Evolutionary conservation across 2,888 invertebrate species (phyloP).

Genomic region (Osedax frankpressi): DNA sequence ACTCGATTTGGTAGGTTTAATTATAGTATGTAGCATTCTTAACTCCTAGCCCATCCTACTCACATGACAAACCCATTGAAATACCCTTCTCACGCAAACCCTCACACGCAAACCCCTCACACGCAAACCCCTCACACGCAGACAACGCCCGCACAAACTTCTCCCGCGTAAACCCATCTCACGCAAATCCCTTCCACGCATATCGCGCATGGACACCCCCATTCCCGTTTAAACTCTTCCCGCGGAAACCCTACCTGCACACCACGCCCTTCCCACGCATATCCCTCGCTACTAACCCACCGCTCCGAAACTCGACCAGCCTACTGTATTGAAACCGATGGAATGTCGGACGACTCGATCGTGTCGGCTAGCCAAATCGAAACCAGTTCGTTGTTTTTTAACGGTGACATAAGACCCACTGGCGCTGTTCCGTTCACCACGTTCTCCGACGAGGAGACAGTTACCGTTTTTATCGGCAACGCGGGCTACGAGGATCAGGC

Average conservation of each 20-base stretch:
- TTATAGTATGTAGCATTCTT: no score
- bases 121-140: no score
- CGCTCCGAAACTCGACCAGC: not conserved
- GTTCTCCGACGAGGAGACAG: not conserved
- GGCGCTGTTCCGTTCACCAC: not conserved
- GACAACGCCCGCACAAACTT: no score
- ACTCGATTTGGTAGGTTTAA: no score
- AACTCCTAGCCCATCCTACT: no score
- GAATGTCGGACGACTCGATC: not conserved
- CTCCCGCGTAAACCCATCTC: no score
- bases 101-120: no score
- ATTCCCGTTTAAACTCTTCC: no score
- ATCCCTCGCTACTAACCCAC: not conserved
- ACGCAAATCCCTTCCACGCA: no score
- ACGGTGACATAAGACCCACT: not conserved
- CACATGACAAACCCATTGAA: no score
- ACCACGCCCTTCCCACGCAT: not conserved
- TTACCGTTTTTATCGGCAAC: not conserved
- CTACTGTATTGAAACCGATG: constrained; percentile 1
- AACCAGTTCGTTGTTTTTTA: not conserved
- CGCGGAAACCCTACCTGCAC: not conserved
- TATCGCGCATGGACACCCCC: no score
- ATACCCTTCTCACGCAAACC: no score
- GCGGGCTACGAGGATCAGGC: not conserved
- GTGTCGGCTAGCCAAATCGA: not conserved